Evolutionary conservation across 2,113 vertebrate species (phyloP), one percentile per base, ranked within the genome.

Genomic region (Microtus pennsylvanicus): DNA sequence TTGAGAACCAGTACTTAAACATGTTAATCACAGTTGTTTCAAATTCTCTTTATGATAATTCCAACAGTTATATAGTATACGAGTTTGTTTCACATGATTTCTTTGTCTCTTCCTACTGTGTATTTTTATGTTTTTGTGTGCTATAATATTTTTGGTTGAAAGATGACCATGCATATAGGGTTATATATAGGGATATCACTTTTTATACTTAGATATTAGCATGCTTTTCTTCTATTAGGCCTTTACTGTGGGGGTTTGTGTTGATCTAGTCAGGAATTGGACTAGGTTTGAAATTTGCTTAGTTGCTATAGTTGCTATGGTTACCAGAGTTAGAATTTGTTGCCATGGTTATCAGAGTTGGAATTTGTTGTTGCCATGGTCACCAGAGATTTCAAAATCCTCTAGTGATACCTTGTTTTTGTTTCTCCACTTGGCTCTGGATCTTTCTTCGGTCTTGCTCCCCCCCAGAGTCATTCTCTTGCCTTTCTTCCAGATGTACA

Each of bases 271-370:
- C 52, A 92, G 69, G 92, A 95, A 33, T 97, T 94, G 70, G 85
- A 90, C 75, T 75, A 52, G 75, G 80, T 89, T 94, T 97, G 90
- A 97, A 97, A 97, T 97, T 95, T 94, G 85, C 93, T 96, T 95
- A 95, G 95, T 94, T 83, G 38, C n/a, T 94, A 35, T 77, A 61
- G 96, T 96, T 96, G 55, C 94, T 95, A 94, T 97, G 92, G 96
- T 94, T 97, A 87, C 96, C 52, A 74, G 80, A 96, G 88, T 87
- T 96, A 81, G 93, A 96, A 93, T 95, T 95, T 96, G 96, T 97
- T 97, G 95, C 95, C 95, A 97, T 97, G 95, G 96, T 95, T 97
- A 97, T 94, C 74, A 96, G 93, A 96, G 75, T 96, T 92, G 45
- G 63, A 93, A 91, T 94, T 95, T 91, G 52, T 91, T 96, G 92